Conservation (phyloP, 2,888 invertebrate genomes). For the Strigamia transsilvanica region DNA sequence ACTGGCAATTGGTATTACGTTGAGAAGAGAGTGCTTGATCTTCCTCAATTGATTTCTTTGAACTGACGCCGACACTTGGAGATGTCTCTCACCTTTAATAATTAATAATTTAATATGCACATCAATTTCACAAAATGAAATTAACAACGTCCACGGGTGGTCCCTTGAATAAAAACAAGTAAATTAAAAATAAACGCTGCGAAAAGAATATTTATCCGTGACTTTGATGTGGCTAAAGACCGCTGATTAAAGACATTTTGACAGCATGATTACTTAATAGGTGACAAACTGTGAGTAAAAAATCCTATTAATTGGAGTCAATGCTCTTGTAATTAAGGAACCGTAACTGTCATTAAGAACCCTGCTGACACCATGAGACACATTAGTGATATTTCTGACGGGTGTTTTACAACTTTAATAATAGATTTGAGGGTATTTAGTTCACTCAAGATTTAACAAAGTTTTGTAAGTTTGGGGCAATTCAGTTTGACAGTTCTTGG, state of each 20-base stretch:
- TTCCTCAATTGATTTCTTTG: conserved; percentile 30
- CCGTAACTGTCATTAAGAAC: conserved; percentile 6
- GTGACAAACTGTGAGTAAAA: neutral
- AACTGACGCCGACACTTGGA: neutral
- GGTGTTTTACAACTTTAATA: neutral
- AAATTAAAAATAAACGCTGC: neutral
- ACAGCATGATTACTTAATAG: conserved; percentile 30
- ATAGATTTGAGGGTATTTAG: neutral
- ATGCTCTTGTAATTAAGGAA: neutral
- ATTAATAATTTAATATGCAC: conserved; percentile 25
- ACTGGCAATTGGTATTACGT: neutral
- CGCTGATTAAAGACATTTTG: neutral
- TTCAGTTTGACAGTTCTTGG: neutral
- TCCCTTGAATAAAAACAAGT: neutral
- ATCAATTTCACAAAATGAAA: neutral
- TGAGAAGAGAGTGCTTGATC: neutral
- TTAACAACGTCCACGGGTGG: neutral
- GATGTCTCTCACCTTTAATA: neutral
- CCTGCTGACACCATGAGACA: neutral
- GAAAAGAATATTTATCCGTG: neutral
- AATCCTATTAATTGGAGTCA: neutral
- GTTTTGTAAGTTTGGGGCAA: neutral
- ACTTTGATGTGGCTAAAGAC: neutral
- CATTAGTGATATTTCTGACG: neutral
- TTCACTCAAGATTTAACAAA: neutral